Conservation (phyloP, 2,888 invertebrate species). For the Euspilapteryx auroguttella region DNA sequence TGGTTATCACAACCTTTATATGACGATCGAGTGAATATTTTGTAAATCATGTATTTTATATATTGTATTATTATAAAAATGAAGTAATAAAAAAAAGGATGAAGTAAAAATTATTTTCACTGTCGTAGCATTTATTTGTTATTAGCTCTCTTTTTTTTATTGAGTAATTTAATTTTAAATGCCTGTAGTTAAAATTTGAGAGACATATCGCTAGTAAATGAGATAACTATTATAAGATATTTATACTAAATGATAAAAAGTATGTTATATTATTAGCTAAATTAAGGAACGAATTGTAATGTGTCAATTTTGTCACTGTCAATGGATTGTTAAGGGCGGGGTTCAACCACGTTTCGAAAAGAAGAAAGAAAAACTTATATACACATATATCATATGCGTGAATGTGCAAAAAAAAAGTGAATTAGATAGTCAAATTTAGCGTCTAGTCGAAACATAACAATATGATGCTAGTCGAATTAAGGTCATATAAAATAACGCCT, state of each 20-base stretch:
- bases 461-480: slow-evolving; percentile 25
- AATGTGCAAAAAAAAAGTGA: slow-evolving; percentile 26
- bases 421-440: slow-evolving; percentile 53
- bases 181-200: slow-evolving; percentile 48
- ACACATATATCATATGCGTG: slow-evolving; percentile 27
- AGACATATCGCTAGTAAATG: slow-evolving; percentile 58
- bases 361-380: no score
- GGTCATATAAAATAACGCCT: slow-evolving; percentile 26
- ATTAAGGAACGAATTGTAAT: slow-evolving; percentile 9
- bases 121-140: slow-evolving; percentile 5
- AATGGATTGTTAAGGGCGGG: slow-evolving; percentile 22
- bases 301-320: slow-evolving; percentile 31
- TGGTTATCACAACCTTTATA: slow-evolving; percentile 16
- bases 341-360: slow-evolving; percentile 23
- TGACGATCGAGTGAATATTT: slow-evolving; percentile 33
- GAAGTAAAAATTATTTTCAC: slow-evolving; percentile 12
- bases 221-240: no score
- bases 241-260: no score
- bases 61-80: slow-evolving; percentile 37
- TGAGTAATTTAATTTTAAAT: slow-evolving; percentile 24
- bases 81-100: no score
- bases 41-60: slow-evolving; percentile 55
- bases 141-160: slow-evolving; percentile 25
- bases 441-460: slow-evolving; percentile 20
- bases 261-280: slow-evolving; percentile 2